Evolutionary conservation across 1,140 invertebrate genomes (phyloP).

Genomic region (Pissodes strobi): DNA sequence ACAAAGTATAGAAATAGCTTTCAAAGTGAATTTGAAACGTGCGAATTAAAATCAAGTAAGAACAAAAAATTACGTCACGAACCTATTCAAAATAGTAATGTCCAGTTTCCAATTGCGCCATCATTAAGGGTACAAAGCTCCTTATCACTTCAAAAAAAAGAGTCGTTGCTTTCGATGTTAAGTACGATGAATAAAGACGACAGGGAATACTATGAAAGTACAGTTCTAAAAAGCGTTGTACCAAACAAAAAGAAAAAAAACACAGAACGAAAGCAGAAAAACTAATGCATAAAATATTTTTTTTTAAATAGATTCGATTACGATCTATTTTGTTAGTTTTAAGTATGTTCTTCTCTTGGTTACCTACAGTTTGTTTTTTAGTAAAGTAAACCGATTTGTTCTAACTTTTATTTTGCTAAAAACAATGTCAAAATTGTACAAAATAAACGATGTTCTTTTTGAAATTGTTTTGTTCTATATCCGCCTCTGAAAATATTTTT

Average conservation of each 20-base stretch:
- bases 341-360: not conserved
- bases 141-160: constrained; percentile 5
- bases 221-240: constrained; percentile 2
- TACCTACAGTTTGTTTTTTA: not conserved
- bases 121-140: constrained; percentile 7
- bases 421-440: too few species aligned
- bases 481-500: too few species aligned
- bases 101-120: constrained; percentile 9
- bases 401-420: not conserved
- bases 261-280: too few species aligned
- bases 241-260: too few species aligned
- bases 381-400: not conserved
- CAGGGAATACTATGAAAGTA: constrained; percentile 2
- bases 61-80: not conserved
- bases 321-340: too few species aligned
- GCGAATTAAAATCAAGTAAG: not conserved
- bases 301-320: too few species aligned
- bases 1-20: constrained; percentile 7
- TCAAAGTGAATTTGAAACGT: not conserved
- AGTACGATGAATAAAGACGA: not conserved
- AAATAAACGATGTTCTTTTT: too few species aligned
- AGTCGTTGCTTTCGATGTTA: constrained; percentile 5
- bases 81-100: not conserved
- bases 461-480: too few species aligned
- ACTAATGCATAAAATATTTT: too few species aligned